A percentile compares a stretch with the other conserved stretches of the same genome.
These are phyloP conservation scores for Anolis sagrei DNA, from an alignment of 2,113 vertebrate species.

Conservation along the genomic window DNA sequence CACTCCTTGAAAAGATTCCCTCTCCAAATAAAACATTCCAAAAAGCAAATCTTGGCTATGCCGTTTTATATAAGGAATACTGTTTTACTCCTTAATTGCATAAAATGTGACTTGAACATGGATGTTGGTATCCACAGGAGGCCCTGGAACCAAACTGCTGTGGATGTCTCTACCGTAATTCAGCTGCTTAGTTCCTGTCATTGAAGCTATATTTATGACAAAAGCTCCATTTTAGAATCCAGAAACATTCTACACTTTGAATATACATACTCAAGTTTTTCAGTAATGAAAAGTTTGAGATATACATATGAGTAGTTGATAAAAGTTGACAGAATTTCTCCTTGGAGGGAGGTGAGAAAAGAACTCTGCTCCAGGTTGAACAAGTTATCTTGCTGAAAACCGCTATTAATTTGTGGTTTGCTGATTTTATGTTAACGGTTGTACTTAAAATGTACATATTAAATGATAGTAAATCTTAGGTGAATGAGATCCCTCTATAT, in stretches of 20 bases:
- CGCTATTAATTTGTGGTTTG: not conserved
- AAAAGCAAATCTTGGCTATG: too few species aligned
- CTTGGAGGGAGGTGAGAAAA: not conserved
- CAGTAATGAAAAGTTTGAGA: not conserved
- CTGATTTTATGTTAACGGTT: not conserved
- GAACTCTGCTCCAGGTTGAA: not conserved
- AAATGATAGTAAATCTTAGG: not conserved
- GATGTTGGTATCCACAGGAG: too few species aligned
- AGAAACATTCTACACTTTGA: not conserved
- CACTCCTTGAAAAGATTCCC: too few species aligned
- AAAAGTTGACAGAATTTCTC: not conserved
- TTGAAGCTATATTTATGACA: not conserved
- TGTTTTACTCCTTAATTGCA: too few species aligned
- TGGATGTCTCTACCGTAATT: not conserved
- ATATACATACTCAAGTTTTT: not conserved
- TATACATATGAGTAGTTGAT: too few species aligned
- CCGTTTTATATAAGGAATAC: too few species aligned
- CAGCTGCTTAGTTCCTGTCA: not conserved
- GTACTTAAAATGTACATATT: not conserved
- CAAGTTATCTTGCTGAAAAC: not conserved
- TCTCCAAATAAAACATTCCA: too few species aligned
- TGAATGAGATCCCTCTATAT: not conserved
- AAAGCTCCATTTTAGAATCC: not conserved
- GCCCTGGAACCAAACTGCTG: too few species aligned
- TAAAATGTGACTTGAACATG: too few species aligned